Conservation (phyloP, 2,113 vertebrate species). For the Sprattus sprattus region DNA sequence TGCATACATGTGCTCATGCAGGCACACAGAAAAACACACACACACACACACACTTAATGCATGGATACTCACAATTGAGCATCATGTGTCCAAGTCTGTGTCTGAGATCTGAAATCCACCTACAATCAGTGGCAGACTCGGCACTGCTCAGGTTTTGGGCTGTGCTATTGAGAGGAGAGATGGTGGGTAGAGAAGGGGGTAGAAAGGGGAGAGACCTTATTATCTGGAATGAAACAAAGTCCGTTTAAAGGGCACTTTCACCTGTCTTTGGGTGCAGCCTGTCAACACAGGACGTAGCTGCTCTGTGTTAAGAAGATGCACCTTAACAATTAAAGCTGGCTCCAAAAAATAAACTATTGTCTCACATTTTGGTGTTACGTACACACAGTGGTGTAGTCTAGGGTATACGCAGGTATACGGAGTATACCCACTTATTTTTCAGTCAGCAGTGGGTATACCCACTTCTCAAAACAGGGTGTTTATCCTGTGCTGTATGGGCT, state of each 20-base stretch:
- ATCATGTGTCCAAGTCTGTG: neutral
- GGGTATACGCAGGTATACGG: too few relatives aligned
- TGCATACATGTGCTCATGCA: neutral
- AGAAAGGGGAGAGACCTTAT: neutral
- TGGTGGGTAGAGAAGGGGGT: neutral
- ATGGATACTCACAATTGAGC: neutral
- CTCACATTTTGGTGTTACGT: too few relatives aligned
- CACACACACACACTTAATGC: constrained; percentile 2
- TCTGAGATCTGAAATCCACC: neutral
- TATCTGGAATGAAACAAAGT: neutral
- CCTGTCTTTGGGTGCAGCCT: neutral
- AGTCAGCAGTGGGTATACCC: too few relatives aligned
- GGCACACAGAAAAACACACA: neutral
- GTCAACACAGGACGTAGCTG: neutral
- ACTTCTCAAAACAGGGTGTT: too few relatives aligned
- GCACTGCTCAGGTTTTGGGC: neutral
- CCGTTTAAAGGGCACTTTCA: neutral
- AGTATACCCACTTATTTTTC: too few relatives aligned
- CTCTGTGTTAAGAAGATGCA: neutral
- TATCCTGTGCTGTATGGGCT: too few relatives aligned
- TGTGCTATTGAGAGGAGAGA: neutral
- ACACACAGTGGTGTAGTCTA: too few relatives aligned
- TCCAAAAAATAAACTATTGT: too few relatives aligned
- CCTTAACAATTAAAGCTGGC: neutral
- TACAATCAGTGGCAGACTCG: neutral